Base-by-base conservation (phyloP, 2,797 vertebrate species). In the Poeciliopsis infans region DNA sequence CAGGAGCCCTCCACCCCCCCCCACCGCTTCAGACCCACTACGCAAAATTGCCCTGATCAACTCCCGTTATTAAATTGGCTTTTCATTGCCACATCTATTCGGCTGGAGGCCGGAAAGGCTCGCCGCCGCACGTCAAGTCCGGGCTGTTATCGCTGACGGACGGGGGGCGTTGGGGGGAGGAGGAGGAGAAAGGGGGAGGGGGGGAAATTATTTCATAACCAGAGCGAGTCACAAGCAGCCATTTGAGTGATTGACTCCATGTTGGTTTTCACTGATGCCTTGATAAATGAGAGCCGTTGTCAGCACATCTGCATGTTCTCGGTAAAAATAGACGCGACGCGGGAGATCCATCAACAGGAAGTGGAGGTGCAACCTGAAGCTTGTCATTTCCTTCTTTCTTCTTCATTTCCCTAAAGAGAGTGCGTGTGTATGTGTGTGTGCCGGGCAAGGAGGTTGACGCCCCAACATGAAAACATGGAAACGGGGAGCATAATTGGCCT, bases 11-110 rank as follows among this genome's bases (percentile, higher is more conserved):
- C 43, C 43, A 3, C 43, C 3, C 43, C 3, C 43, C 43, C 12
- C 5, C 53, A 73, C 77, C 74, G n/a, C 89, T 77, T 1, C 78
- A 85, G 90, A 89, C 75, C 81, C 49, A 8, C 83, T 73, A 87
- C 90, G 91, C 84, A 92, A 90, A 90, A 92, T 90, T 85, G 87
- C 85, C 85, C 86, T 75, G 89, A 91, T 90, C 89, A 88, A 70
- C 79, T 88, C 74, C 53, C 70, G 89, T 91, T 91, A 93, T 93
- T 92, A 90, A 89, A 92, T 78, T 66, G 83, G 69, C 83, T 82
- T 77, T 86, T 92, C 81, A 20, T 76, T 43, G 75, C 87, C 51
- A 74, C 84, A 25, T 89, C 69, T 79, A 74, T 87, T 92, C 86
- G 80, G 76, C 88, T 68, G 75, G 75, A 76, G 81, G 86, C 83